These are phyloP conservation scores for Sweltsa coloradensis DNA, from an alignment of 1,140 invertebrate genomes.

Conservation along the genomic window DNA sequence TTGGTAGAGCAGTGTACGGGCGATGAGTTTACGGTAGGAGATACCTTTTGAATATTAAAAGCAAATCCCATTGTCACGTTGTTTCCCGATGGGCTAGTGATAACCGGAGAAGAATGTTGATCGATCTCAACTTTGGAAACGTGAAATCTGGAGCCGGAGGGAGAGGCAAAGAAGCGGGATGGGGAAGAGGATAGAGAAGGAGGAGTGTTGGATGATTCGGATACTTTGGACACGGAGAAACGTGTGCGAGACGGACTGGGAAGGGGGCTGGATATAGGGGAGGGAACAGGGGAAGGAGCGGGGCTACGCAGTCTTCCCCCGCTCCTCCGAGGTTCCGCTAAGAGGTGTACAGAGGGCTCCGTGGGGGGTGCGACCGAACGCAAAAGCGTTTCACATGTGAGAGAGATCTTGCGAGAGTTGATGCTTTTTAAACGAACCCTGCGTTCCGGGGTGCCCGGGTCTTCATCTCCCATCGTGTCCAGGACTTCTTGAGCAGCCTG, in stretches of 20 bases:
- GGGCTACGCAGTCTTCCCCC: constrained; percentile 47
- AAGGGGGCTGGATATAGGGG: constrained; percentile 51
- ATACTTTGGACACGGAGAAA: constrained; percentile 42
- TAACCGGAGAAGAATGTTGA: constrained; percentile 8
- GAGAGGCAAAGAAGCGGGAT: constrained; percentile 12
- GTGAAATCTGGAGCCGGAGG: constrained; percentile 15
- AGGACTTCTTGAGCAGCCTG: constrained; percentile 19
- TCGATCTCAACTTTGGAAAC: constrained; percentile 17
- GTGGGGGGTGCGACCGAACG: constrained; percentile 22
- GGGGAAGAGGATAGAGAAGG: constrained; percentile 14
- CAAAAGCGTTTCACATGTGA: constrained; percentile 35
- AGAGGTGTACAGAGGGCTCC: constrained; percentile 33
- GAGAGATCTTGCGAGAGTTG: constrained; percentile 46
- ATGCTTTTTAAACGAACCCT: constrained; percentile 29
- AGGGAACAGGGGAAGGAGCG: constrained; percentile 50
- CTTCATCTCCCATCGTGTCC: constrained; percentile 7
- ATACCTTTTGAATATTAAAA: too few relatives aligned
- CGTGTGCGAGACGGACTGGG: constrained; percentile 40
- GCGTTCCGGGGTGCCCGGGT: constrained; percentile 24
- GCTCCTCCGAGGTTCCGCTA: constrained; percentile 33
- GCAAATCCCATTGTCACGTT: constrained; percentile 17
- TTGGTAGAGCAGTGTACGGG: too few relatives aligned
- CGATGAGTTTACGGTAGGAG: too few relatives aligned
- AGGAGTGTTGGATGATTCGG: constrained; percentile 18
- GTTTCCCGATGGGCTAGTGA: constrained; percentile 10